Percentiles rank a stretch among this genome's conserved stretches.
Conservation (phyloP, 2,113 vertebrate genomes). For the Danionella cerebrum region DNA sequence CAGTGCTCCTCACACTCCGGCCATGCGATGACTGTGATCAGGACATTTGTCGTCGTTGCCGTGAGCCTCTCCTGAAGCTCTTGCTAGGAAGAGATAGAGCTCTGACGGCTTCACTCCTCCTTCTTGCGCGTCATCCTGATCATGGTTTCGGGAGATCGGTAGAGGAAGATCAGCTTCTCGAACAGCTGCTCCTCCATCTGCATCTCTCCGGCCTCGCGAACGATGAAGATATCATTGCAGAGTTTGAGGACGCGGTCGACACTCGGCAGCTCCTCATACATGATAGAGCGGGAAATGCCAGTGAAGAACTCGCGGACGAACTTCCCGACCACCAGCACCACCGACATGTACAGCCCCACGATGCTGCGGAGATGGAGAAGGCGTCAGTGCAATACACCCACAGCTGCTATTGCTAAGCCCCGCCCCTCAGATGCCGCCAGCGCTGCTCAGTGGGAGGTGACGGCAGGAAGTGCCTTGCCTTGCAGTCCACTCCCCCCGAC, state of each 20-base stretch:
- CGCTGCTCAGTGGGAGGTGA: too few species aligned
- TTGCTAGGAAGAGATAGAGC: too few species aligned
- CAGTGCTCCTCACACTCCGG: too few species aligned
- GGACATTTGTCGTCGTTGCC: too few species aligned
- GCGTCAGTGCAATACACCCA: too few species aligned
- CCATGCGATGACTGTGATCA: too few species aligned
- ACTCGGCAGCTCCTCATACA: slow-evolving; percentile 71
- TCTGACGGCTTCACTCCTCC: slow-evolving; percentile 36
- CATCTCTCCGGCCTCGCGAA: slow-evolving; percentile 65
- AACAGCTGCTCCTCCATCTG: slow-evolving; percentile 71
- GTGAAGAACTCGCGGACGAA: slow-evolving; percentile 74
- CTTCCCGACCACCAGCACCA: slow-evolving; percentile 70
- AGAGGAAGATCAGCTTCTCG: slow-evolving; percentile 67
- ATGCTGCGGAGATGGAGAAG: slow-evolving; percentile 49
- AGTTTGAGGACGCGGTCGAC: slow-evolving; percentile 68
- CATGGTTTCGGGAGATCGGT: slow-evolving; percentile 60
- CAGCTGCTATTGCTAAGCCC: too few species aligned
- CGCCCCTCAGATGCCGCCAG: too few species aligned
- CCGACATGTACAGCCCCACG: slow-evolving; percentile 67
- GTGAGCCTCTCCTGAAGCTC: too few species aligned
- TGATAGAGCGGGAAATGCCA: slow-evolving; percentile 68
- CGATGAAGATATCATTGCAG: slow-evolving; percentile 66
- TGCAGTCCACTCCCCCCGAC: too few species aligned
- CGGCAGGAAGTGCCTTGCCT: too few species aligned
- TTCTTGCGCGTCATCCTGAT: slow-evolving; percentile 62